These are phyloP conservation scores for Hermaeophaga mercurialis DNA, from an alignment of 2,888 invertebrate genomes.

Conservation along the genomic window DNA sequence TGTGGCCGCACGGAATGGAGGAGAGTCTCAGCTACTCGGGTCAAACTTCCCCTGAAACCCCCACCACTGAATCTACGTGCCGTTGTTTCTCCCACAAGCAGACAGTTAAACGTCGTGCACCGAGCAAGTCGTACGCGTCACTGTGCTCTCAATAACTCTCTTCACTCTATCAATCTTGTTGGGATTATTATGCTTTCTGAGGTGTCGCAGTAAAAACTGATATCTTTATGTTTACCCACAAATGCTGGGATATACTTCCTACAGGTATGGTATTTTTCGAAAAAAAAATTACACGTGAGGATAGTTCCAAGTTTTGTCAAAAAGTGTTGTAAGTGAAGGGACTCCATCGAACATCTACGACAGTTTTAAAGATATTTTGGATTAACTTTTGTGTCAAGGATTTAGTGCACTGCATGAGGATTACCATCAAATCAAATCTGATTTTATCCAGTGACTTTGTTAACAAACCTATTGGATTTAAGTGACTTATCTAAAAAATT, in stretches of 20 bases:
- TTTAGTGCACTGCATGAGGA: constrained; percentile 1
- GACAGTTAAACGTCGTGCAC: constrained; percentile 57
- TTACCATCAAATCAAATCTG: no score
- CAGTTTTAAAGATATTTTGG: constrained; percentile 1
- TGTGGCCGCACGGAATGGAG: constrained; percentile 60
- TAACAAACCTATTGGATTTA: neutral
- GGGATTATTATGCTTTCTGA: constrained; percentile 38
- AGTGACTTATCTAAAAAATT: no score
- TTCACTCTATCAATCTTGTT: constrained; percentile 22
- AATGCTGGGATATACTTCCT: constrained; percentile 73
- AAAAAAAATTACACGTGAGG: no score
- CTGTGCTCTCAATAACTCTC: constrained; percentile 21
- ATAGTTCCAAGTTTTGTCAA: constrained; percentile 16
- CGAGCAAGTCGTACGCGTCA: constrained; percentile 39
- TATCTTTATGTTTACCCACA: constrained; percentile 63
- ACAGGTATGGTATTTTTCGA: constrained; percentile 57
- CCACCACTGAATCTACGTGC: constrained; percentile 55
- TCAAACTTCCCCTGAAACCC: constrained; percentile 64
- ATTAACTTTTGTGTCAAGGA: constrained; percentile 3
- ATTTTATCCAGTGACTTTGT: constrained; percentile 1
- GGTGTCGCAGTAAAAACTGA: constrained; percentile 44
- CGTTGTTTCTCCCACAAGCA: constrained; percentile 66
- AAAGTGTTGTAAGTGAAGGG: constrained; percentile 12
- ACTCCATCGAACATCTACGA: neutral
- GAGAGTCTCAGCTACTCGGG: constrained; percentile 55